These are phyloP conservation scores for Drosophila parvula DNA, from an alignment of 1,140 invertebrate species.

Conservation along the genomic window DNA sequence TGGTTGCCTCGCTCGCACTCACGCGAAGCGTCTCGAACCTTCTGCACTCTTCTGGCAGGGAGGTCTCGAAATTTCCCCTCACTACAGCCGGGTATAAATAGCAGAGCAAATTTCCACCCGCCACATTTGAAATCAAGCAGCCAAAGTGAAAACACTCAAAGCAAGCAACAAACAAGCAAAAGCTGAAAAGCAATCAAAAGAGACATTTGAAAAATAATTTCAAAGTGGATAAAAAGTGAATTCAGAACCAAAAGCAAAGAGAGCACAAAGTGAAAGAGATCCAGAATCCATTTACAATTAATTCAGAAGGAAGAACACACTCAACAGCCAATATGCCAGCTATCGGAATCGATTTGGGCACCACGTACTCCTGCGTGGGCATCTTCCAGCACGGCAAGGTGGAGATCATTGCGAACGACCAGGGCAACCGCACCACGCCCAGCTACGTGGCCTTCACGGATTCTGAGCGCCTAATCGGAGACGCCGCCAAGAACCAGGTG, in stretches of 20 bases:
- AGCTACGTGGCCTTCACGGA: conserved; percentile 96
- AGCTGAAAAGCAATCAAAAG: conserved; percentile 19
- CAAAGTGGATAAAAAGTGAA: conserved; percentile 6
- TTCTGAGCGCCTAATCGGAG: conserved; percentile 93
- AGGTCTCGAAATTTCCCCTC: conserved; percentile 48
- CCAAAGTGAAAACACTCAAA: conserved; percentile 30
- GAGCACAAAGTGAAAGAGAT: background rate
- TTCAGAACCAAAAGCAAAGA: background rate
- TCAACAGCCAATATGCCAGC: conserved; percentile 85
- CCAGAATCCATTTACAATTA: background rate
- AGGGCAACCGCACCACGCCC: conserved; percentile 95
- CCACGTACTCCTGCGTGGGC: conserved; percentile 92
- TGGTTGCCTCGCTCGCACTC: conserved; percentile 14
- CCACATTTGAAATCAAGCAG: conserved; percentile 45
- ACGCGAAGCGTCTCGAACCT: conserved; percentile 4
- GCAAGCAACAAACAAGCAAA: background rate
- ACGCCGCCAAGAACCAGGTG: conserved; percentile 90
- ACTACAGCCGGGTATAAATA: conserved; percentile 52
- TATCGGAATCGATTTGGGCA: conserved; percentile 91
- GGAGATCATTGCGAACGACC: conserved; percentile 96
- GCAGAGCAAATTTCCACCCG: conserved; percentile 17
- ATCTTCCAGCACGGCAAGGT: conserved; percentile 93
- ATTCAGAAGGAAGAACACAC: conserved; percentile 40
- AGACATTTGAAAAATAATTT: conserved; percentile 1
- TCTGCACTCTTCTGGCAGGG: conserved; percentile 25